Percentiles rank a stretch among this genome's conserved stretches.
These are phyloP conservation scores for Leptinotarsa tumamoca DNA, from an alignment of 2,888 invertebrate species.

Conservation along the genomic window DNA sequence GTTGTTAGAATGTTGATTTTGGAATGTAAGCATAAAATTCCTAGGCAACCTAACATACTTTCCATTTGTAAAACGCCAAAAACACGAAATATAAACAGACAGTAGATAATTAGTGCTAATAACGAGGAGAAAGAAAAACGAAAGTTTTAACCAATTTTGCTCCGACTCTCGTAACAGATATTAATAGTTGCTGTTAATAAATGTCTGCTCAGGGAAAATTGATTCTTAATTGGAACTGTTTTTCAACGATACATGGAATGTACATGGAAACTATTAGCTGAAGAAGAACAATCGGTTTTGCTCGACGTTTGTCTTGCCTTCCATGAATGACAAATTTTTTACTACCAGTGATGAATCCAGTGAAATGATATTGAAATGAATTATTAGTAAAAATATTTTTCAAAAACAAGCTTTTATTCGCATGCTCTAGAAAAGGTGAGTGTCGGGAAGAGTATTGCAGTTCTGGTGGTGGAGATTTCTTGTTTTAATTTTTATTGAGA, in stretches of 20 bases:
- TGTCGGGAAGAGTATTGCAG: too few species aligned
- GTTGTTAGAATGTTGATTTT: slow-evolving; percentile 10
- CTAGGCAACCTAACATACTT: neutral
- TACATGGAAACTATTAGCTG: neutral
- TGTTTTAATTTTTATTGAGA: too few species aligned
- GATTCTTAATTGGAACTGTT: neutral
- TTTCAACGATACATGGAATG: neutral
- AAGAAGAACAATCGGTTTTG: neutral
- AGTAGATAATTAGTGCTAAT: slow-evolving; percentile 35
- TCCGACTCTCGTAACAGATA: slow-evolving; percentile 33
- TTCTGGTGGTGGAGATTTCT: too few species aligned
- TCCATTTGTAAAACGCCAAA: slow-evolving; percentile 17
- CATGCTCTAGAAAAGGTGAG: too few species aligned
- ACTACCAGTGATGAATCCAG: too few species aligned
- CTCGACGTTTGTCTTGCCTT: too few species aligned
- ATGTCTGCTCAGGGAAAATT: slow-evolving; percentile 18
- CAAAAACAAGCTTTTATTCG: too few species aligned
- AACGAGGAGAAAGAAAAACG: slow-evolving; percentile 30
- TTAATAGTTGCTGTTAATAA: slow-evolving; percentile 39
- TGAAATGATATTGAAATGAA: too few species aligned
- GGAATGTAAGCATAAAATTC: neutral
- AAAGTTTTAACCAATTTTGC: slow-evolving; percentile 35
- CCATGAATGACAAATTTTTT: too few species aligned
- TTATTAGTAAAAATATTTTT: too few species aligned
- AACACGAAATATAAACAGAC: slow-evolving; percentile 17